Evolutionary conservation across 1,140 invertebrate genomes (phyloP), one percentile per base, ranked within the genome.

Genomic region (Anastrepha obliqua): DNA sequence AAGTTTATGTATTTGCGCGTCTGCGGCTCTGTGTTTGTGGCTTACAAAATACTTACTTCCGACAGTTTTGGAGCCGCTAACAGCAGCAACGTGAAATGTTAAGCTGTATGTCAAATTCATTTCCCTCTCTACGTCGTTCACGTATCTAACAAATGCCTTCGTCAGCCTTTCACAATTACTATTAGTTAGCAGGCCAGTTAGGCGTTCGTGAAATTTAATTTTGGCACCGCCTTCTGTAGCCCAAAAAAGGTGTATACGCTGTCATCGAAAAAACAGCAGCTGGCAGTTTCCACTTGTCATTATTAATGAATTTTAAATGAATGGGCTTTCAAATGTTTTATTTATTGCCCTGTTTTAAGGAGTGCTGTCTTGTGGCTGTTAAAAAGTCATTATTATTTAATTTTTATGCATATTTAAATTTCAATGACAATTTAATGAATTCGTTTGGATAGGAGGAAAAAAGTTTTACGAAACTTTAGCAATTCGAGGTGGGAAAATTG

Each of bases 271-370:
- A 55, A 20, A n/a, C 17, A 81, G 17, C 47, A 20, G 74, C 74
- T 81, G 47, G 47, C 74, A 81, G 47, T 55, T 74, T 51, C 47
- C 74, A 81, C 74, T 81, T 81, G 74, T 55, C 74, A 58, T 81
- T 81, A 81, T 81, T 81, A 81, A 81, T 81, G 74, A 81, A 81
- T 81, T 55, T 81, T 55, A 81, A 81, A 81, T 81, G 74, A 81
- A 55, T 81, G 47, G n/a, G 17, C 44, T n/a, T 55, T 55, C n/a
- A 55, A 55, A 3, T 20, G 74, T n/a, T 51, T 81, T 3, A 51
- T 81, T 51, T 81, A 51, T 47, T 55, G 29, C 11, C n/a, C 4
- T 67, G 29, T 67, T 81, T 81, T n/a, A n/a, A 7, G 42, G 7
- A 74, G 15, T 39, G 67, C 29, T 29, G 29, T 29, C 29, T 74